Evolutionary conservation across 2,113 vertebrate genomes (phyloP), one percentile per base, ranked within the genome.

Genomic region (Galeopterus variegatus): DNA sequence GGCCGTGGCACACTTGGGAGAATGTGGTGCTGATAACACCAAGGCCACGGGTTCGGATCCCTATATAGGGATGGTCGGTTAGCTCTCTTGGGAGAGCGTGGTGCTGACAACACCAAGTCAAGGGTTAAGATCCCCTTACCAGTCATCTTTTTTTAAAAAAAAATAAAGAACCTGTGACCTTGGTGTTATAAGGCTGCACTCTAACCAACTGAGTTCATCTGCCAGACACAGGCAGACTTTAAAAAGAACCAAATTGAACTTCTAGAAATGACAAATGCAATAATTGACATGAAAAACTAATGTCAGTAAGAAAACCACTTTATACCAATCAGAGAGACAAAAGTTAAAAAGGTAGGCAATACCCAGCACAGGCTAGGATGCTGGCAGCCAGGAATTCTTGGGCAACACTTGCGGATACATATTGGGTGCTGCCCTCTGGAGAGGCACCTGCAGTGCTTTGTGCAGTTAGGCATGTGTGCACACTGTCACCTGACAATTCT

Each of bases 251-350:
- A 86, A 52, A 82, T 18, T n/a, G 69, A 76, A 82, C 26, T 88
- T 64, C 60, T 70, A 64, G 76, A 87, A 90, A 75, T 64, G 50
- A 50, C 45, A 85, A 90, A 60, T 65, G 4, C 58, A 58, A 52
- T 82, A 52, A 87, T 8, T 73, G 60, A 86, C 52, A 82, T 60
- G 48, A 87, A 73, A 83, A 92, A 82, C 41, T 88, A 52, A 45
- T 41, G 36, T 54, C 36, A 48, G 6, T 62, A 23, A 84, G 54
- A 84, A 6, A 50, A 72, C 21, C 19, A 83, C 76, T 83, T 88
- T 75, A 21, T 41, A 56, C 45, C 36, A 36, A 36, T 64, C n/a
- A 67, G 28, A 92, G 62, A 94, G 81, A 70, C 26, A 60, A 28
- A 48, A 41, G 21, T 48, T 79, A 72, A 64, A 54, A 41, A 62